Base-by-base conservation (phyloP, 2,797 vertebrate genomes). In the Eulemur coronatus region DNA sequence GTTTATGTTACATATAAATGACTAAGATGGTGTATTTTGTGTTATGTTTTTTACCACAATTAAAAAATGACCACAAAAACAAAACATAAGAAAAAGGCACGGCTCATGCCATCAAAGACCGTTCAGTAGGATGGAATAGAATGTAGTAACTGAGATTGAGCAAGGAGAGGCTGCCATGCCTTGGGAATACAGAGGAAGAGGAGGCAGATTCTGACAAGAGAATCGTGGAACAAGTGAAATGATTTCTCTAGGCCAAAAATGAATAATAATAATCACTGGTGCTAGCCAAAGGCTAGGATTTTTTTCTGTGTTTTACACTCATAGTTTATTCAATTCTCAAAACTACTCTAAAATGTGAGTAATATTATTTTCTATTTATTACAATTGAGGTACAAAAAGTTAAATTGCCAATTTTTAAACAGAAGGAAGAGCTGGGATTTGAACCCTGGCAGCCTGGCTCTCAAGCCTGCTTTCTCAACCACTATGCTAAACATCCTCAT, bases 401-500 rank as follows among this genome's bases (percentile, higher is more conserved):
- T 89, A n/a, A 15, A 14, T 73, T 76, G 17, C 7, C 14, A 33
- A 12, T n/a, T 59, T 91, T 85, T 50, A 38, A 3, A 69, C 4
- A 70, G 48, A 50, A 35, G 4, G 46, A 28, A 88, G 50, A 50
- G 6, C 41, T 48, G 48, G 28, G 18, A 89, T 95, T 95, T 30
- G 33, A 96, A 95, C 1, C 18, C 35, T 73, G 24, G 17, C 13
- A 80, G 26, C 18, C 52, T 76, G 52, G 18, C 18, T 91, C 4
- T 95, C 17, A 26, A 88, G 24, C 57, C 35, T 76, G 7, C 46
- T 92, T 92, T 94, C 46, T 93, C 81, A 73, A 91, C 79, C 17
- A 93, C 24, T 76, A 2, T 67, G 35, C 57, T 59, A 61, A 89
- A 43, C 33, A 5, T 46, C 35, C n/a, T 80, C 57, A 55, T 48